Evolutionary conservation across 2,113 vertebrate genomes (phyloP), one percentile per base, ranked within the genome.

Genomic region (Pseudopodoces humilis): DNA sequence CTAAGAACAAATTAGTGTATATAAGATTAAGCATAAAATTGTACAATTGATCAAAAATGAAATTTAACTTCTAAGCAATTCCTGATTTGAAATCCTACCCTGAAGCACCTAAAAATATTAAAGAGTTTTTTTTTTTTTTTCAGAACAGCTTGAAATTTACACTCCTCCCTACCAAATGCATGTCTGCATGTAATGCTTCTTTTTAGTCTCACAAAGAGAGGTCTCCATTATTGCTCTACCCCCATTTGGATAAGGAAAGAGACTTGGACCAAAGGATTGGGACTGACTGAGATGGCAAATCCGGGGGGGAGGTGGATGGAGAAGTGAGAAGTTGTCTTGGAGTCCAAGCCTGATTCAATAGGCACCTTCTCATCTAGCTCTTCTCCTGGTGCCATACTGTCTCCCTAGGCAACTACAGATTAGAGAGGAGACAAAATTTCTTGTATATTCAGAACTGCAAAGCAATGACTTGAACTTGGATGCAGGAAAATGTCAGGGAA

Each of bases 361-460:
- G 56, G 25, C 23, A 91, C n/a, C 63, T 72, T 79, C 74, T 88
- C n/a, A 1, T 52, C 41, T 7, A 25, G 72, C 44, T 72, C 67
- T 69, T 84, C 72, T 78, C 41, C 53, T 21, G 63, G 59, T 24
- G 39, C 64, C 87, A 74, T 10, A 6, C 58, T 65, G 87, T 95
- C 67, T 95, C 93, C 87, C 78, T 87, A 72, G 93, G 91, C 92
- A 97, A 91, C 95, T 89, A 41, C 13, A 44, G 75, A 78, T 76
- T 49, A 31, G 62, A 94, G 47, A 74, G 59, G 67, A 88, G 80
- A 47, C 59, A 47, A 85, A 86, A 90, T 65, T 55, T 30, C 71
- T 22, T 43, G 43, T 41, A 55, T 59, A 77, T 50, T 74, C 30
- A 64, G 79, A 79, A 46, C 59, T 0, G 3, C 52, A 71, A 64